phyloP scores from a whole-genome alignment of 1,140 invertebrate genomes.

The Drosophila suzukii region DNA sequence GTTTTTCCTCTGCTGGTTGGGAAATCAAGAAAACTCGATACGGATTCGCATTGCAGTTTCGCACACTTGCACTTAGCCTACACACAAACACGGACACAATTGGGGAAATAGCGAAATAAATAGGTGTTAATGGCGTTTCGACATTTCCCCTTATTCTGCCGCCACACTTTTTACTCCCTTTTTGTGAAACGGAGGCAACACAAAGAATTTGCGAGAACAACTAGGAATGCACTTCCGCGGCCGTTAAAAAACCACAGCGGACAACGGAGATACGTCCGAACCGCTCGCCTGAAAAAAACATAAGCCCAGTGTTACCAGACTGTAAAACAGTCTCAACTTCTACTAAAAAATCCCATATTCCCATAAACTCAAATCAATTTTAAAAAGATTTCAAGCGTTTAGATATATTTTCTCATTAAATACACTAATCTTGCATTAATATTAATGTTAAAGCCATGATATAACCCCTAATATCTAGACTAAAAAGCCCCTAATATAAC shows the following conservation, averaged over 20 bases:
- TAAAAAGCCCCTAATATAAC: too few species aligned
- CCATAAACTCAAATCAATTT: too few species aligned
- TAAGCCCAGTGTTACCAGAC: background rate
- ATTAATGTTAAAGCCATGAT: too few species aligned
- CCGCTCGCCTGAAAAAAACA: conserved; percentile 1
- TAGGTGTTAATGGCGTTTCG: conserved; percentile 7
- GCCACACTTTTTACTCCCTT: background rate
- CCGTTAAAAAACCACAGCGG: conserved; percentile 3
- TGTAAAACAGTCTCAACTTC: too few species aligned
- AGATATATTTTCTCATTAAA: too few species aligned
- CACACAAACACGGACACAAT: conserved; percentile 9
- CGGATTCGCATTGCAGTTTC: conserved; percentile 65
- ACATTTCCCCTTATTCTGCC: conserved; percentile 10
- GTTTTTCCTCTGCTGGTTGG: conserved; percentile 32
- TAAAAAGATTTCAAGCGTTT: too few species aligned
- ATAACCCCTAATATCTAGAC: too few species aligned
- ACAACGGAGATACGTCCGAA: background rate
- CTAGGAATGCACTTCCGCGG: conserved; percentile 6
- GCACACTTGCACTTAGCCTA: conserved; percentile 31
- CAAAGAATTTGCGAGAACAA: conserved; percentile 19
- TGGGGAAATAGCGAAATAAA: conserved; percentile 3
- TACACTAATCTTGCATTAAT: too few species aligned
- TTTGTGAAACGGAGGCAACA: background rate
- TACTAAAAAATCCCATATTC: too few species aligned
- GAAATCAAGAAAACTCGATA: conserved; percentile 77